Evolutionary conservation across 2,113 vertebrate genomes (phyloP), one percentile per base, ranked within the genome.

Genomic region (Rissa tridactyla): DNA sequence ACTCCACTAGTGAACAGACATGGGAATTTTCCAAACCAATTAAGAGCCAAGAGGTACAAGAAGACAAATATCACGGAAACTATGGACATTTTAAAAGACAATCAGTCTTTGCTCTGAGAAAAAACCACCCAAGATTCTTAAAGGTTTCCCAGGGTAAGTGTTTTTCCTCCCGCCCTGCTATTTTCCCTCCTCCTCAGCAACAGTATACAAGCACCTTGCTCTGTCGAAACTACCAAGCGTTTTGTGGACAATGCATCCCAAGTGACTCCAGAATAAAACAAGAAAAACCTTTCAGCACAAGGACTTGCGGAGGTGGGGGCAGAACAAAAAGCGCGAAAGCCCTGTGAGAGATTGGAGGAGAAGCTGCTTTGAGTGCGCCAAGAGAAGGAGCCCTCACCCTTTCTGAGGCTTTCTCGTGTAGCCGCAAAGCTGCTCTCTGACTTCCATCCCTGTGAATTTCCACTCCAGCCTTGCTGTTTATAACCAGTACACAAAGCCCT

Each of bases 401-500:
- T 92, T 68, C 23, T 42, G 51, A 54, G 14, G 70, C 75, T 94
- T 76, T 85, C 91, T 70, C 32, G 1, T 8, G 32, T 27, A 87
- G 82, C 73, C 4, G 15, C 81, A 92, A 73, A 92, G 86, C 91
- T 80, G 49, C 77, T 85, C 88, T 82, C 80, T 89, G 88, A 92
- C 83, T 91, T 88, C 57, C 54, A 94, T 49, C 66, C 73, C 73
- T 55, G 86, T 58, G 92, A 90, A 94, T 95, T 97, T 95, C 78
- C 89, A 95, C 81, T 91, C 73, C 77, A 91, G 78, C 81, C 70
- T 92, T n/a, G 32, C 91, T 96, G 95, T 92, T 97, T 95, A 80
- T 79, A 96, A 72, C 57, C 75, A 73, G 89, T 66, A 91, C 77
- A 91, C 73, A 94, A 94, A 95, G 81, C 84, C 83, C 89, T 95